These are phyloP conservation scores for Sminthurides bifidus DNA, from an alignment of 1,140 invertebrate genomes.

Conservation along the genomic window DNA sequence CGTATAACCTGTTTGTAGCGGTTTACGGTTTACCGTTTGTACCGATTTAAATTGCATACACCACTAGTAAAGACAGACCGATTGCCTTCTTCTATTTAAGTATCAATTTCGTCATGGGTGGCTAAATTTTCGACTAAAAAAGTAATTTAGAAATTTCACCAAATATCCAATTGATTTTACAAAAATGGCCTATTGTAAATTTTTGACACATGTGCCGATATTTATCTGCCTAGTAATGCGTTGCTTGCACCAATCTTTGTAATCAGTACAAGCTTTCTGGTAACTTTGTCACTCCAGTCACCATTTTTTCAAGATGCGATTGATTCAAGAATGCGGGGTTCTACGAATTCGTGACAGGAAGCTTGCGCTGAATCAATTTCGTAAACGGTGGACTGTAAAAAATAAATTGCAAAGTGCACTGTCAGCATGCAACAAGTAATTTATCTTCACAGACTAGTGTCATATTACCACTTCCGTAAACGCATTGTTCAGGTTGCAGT, in stretches of 20 bases:
- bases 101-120: slow-evolving; percentile 53
- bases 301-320: slow-evolving; percentile 44
- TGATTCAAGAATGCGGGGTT: slow-evolving; percentile 51
- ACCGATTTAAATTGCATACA: slow-evolving; percentile 39
- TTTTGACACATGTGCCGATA: slow-evolving; percentile 40
- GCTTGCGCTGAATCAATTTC: neutral
- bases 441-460: too few relatives aligned
- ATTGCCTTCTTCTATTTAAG: slow-evolving; percentile 55
- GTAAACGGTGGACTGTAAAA: too few relatives aligned
- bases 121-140: slow-evolving; percentile 41
- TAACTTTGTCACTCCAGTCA: slow-evolving; percentile 54
- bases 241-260: slow-evolving; percentile 51
- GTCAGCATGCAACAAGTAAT: too few relatives aligned
- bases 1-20: too few relatives aligned
- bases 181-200: neutral
- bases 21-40: too few relatives aligned
- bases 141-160: slow-evolving; percentile 1
- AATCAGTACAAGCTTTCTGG: slow-evolving; percentile 51
- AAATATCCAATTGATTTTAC: neutral
- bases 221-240: slow-evolving; percentile 51
- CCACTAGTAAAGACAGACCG: slow-evolving; percentile 55
- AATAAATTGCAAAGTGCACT: too few relatives aligned
- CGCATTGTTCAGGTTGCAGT: too few relatives aligned
- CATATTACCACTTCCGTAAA: too few relatives aligned
- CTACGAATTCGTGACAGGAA: slow-evolving; percentile 49